A percentile compares a stretch with the other conserved stretches of the same genome.
Conservation (phyloP, 2,888 invertebrate genomes). For the Diaphora mendica region DNA sequence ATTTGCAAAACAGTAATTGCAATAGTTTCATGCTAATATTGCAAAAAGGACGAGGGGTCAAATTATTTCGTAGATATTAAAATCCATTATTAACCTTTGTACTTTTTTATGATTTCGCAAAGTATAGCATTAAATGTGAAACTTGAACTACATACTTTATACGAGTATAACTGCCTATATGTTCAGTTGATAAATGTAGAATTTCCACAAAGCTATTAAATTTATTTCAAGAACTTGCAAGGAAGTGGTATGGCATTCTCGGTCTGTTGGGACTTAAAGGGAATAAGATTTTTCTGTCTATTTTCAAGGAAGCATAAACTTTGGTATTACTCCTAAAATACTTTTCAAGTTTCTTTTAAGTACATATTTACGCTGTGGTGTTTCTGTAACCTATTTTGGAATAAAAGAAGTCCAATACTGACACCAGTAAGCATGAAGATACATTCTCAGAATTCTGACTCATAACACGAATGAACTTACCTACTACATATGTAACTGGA, state of each 20-base stretch:
- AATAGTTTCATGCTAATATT: not conserved
- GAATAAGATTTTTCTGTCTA: not conserved
- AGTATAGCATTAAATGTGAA: not conserved
- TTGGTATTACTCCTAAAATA: not conserved
- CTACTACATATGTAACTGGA: no score
- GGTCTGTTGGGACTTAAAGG: constrained; percentile 1
- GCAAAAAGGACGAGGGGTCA: not conserved
- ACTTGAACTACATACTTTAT: not conserved
- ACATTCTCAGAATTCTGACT: not conserved
- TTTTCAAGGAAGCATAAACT: not conserved
- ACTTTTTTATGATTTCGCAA: not conserved
- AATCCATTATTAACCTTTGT: not conserved
- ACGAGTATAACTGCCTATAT: not conserved
- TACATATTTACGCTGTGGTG: not conserved
- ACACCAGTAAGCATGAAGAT: not conserved
- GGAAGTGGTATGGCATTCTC: constrained; percentile 4
- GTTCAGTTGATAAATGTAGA: not conserved
- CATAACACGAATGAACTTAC: not conserved
- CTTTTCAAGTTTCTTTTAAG: not conserved
- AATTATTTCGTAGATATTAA: no score
- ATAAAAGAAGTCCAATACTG: not conserved
- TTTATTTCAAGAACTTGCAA: not conserved
- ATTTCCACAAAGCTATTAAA: not conserved
- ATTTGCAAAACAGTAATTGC: not conserved
- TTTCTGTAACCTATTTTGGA: no score